These are phyloP conservation scores for Pelodiscus sinensis DNA, from an alignment of 2,113 vertebrate species.

Conservation along the genomic window DNA sequence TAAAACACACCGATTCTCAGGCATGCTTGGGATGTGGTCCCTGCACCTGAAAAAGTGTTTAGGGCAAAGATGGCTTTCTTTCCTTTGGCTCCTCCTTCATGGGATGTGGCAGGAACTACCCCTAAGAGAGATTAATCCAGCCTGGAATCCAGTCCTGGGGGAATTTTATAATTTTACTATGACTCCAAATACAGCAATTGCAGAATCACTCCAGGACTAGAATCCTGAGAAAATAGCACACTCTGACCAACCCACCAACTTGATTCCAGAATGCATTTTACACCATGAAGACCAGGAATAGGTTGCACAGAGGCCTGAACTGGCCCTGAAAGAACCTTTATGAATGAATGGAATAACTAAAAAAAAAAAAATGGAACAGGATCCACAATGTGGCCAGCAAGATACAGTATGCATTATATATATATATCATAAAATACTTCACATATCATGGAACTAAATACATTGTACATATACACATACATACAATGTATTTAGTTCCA, in stretches of 20 bases:
- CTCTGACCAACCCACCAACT: background rate
- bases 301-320: background rate
- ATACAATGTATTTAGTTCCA: no score
- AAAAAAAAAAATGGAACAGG: background rate
- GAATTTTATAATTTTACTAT: no score
- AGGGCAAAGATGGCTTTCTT: background rate
- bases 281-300: background rate
- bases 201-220: background rate
- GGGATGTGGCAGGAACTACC: background rate
- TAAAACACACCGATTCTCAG: background rate
- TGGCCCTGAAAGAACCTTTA: fast-evolving
- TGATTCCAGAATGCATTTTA: background rate
- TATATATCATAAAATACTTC: background rate
- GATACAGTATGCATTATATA: fast-evolving
- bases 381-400: background rate
- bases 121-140: background rate
- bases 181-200: no score
- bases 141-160: background rate
- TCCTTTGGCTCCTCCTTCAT: no score
- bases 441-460: background rate
- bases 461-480: no score
- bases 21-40: background rate
- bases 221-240: fast-evolving
- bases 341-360: background rate
- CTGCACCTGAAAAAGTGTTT: background rate